phyloP scores from a whole-genome alignment of 1,140 invertebrate species.

The Anthonomus grandis region DNA sequence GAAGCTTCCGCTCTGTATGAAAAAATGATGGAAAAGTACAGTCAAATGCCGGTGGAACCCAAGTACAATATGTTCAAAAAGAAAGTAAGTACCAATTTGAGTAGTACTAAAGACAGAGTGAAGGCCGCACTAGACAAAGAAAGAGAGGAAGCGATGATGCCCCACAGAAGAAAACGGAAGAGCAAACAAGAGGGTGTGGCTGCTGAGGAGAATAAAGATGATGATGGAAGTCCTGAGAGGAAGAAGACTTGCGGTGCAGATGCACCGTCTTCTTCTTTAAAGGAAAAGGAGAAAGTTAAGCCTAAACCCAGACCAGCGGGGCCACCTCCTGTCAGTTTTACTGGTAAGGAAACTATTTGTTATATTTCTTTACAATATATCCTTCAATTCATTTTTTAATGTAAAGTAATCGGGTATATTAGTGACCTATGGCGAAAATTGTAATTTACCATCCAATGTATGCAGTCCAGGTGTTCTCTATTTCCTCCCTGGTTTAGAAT shows the following conservation, averaged over 20 bases:
- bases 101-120: conserved; percentile 66
- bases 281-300: conserved; percentile 44
- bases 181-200: conserved; percentile 40
- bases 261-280: neutral
- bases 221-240: conserved; percentile 31
- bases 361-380: no score
- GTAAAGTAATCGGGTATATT: no score
- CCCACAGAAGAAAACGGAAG: conserved; percentile 65
- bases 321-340: conserved; percentile 72
- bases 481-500: no score
- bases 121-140: conserved; percentile 70
- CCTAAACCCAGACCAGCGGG: conserved; percentile 56
- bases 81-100: conserved; percentile 53
- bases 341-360: conserved; percentile 27
- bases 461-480: no score
- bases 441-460: no score
- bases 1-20: conserved; percentile 76
- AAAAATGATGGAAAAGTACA: conserved; percentile 81
- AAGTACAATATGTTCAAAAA: conserved; percentile 53
- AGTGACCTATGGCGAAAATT: no score
- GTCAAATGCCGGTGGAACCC: conserved; percentile 63
- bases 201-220: conserved; percentile 35
- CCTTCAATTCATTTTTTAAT: no score
- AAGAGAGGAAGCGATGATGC: conserved; percentile 66
- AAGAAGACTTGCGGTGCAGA: neutral